Evolutionary conservation across 2,797 vertebrate genomes (phyloP).

Genomic region (Gallinago stenura): DNA sequence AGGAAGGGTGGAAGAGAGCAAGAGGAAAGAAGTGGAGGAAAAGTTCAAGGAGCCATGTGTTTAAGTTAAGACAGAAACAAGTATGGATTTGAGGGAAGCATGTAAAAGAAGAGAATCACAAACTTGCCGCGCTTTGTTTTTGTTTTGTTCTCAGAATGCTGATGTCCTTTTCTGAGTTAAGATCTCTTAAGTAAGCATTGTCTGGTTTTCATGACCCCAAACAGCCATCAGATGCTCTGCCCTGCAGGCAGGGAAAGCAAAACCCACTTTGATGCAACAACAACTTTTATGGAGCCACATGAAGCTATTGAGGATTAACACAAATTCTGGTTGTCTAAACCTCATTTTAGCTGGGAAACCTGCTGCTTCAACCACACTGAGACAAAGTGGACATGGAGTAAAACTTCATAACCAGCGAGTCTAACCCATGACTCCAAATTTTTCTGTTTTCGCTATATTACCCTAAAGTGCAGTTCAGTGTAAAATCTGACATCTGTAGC

Average conservation of each 20-base stretch:
- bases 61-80: neutral
- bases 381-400: neutral
- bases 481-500: neutral
- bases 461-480: neutral
- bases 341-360: neutral
- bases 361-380: neutral
- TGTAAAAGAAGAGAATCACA: neutral
- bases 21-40: neutral
- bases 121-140: neutral
- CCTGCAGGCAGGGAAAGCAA: conserved; percentile 6
- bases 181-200: neutral
- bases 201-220: neutral
- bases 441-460: neutral
- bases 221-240: neutral
- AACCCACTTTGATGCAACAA: neutral
- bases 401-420: neutral
- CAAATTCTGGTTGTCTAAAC: conserved; percentile 8
- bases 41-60: neutral
- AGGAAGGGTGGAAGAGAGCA: neutral
- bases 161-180: neutral
- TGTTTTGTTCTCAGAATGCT: neutral
- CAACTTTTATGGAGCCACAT: conserved; percentile 27
- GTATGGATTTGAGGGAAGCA: neutral
- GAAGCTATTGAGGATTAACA: conserved; percentile 4
- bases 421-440: neutral